Conservation (phyloP, 37 sponge, comb jelly and placozoan genomes). For the Agelas oroides region DNA sequence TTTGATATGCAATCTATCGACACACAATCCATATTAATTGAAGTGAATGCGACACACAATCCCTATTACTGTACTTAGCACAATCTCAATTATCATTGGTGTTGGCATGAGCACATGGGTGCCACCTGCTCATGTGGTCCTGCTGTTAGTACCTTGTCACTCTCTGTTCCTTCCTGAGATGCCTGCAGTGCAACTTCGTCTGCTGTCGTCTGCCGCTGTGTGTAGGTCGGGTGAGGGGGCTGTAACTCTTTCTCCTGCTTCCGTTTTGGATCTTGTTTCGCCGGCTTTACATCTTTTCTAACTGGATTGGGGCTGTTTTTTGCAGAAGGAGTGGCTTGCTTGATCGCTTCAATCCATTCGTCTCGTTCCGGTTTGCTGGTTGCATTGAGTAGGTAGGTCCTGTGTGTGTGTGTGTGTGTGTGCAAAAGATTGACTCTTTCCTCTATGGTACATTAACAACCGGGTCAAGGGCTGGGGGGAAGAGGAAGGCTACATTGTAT, state of each 20-base stretch:
- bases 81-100: too few species aligned
- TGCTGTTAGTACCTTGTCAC: not conserved
- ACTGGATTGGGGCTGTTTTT: not conserved
- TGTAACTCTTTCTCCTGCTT: not conserved
- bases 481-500: too few species aligned
- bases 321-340: constrained; percentile 8
- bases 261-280: not conserved
- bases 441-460: too few species aligned
- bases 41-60: too few species aligned
- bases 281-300: not conserved
- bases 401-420: constrained; percentile 1
- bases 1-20: too few species aligned
- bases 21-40: too few species aligned
- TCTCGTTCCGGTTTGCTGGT: constrained; percentile 57
- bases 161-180: not conserved
- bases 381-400: constrained; percentile 72
- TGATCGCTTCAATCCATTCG: constrained; percentile 62
- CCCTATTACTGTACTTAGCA: too few species aligned
- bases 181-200: constrained; percentile 27
- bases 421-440: too few species aligned
- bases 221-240: constrained; percentile 2
- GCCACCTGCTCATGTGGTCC: too few species aligned
- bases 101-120: too few species aligned
- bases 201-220: constrained; percentile 45
- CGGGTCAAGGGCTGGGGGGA: too few species aligned